Evolutionary conservation across 2,797 vertebrate genomes (phyloP).

Genomic region (Gila robusta): DNA sequence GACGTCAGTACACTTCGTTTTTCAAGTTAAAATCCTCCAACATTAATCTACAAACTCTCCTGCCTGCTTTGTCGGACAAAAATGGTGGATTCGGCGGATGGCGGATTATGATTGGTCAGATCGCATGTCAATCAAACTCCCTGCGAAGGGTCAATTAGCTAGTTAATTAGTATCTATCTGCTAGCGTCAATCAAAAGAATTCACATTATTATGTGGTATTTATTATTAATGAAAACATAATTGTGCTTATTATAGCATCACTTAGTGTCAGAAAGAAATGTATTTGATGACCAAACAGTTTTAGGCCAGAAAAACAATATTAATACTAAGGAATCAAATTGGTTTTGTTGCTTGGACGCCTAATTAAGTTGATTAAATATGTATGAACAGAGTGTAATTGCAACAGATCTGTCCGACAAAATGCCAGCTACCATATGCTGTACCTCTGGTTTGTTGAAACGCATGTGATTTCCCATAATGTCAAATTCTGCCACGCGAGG

Average conservation of each 20-base stretch:
- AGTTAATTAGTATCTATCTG: background rate
- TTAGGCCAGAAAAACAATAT: background rate
- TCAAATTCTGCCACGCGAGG: conserved; percentile 78
- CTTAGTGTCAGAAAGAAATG: background rate
- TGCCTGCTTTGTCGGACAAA: too few relatives aligned
- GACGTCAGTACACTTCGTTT: too few relatives aligned
- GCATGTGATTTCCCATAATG: conserved; percentile 94
- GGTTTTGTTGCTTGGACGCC: background rate
- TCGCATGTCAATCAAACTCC: too few relatives aligned
- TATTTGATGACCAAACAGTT: background rate
- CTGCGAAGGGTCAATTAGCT: too few relatives aligned
- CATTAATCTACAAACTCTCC: too few relatives aligned
- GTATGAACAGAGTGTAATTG: background rate
- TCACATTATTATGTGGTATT: background rate
- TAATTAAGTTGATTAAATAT: background rate
- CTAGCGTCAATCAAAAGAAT: background rate
- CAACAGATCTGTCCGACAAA: background rate
- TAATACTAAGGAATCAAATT: background rate
- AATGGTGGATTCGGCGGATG: too few relatives aligned
- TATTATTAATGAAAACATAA: background rate
- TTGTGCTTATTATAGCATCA: background rate
- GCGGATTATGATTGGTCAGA: too few relatives aligned
- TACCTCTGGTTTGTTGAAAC: conserved; percentile 89
- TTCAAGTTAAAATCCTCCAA: too few relatives aligned
- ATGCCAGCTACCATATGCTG: conserved; percentile 34